Evolutionary conservation across 2,797 vertebrate genomes (phyloP), one percentile per base, ranked within the genome.

Genomic region (Megalops cyprinoides): DNA sequence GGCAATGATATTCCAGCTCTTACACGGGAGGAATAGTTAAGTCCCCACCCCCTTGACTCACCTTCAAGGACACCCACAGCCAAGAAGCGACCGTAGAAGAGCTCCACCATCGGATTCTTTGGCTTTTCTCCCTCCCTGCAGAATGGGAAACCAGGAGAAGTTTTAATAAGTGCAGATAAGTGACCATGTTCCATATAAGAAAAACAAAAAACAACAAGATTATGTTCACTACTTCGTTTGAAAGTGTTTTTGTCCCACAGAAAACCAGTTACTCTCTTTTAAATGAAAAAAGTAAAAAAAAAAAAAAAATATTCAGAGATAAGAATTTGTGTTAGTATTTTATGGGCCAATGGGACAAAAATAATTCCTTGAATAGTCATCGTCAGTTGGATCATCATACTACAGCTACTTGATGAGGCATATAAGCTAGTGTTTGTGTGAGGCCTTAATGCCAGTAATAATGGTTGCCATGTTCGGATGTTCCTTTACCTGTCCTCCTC

Each of bases 101-200:
- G 91, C 83, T 99, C 98, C 83, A 99, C 97, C 98, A 99, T 99
- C 1, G 98, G 98, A 86, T 99, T 99, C 95, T 99, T 99, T 90
- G 97, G 96, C 92, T 97, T 99, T 82, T 99, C 97, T 84, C 96
- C 97, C 91, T 98, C 97, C 90, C 98, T 99, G 90, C 65, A 82
- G 79, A 53, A 51, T 79, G n/a, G n/a, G 84, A 74, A 44, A 81
- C 73, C 31, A 15, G 3, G n/a, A 39, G 18, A 1, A 73, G 20
- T 23, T 14, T 49, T 14, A 15, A 79, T 65, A n/a, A 31, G 46
- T 18, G 14, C 44, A 71, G 46, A 10, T 46, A 44, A 48, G n/a
- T 1, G 23, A 75, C 25, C 42, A 78, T 31, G 51, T 53, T 15
- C 0, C 51, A 53, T 14, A 53, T 2, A 53, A 75, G 1, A 75